These are phyloP conservation scores for Zygogramma bicolorata DNA, from an alignment of 2,888 invertebrate species.

Conservation along the genomic window DNA sequence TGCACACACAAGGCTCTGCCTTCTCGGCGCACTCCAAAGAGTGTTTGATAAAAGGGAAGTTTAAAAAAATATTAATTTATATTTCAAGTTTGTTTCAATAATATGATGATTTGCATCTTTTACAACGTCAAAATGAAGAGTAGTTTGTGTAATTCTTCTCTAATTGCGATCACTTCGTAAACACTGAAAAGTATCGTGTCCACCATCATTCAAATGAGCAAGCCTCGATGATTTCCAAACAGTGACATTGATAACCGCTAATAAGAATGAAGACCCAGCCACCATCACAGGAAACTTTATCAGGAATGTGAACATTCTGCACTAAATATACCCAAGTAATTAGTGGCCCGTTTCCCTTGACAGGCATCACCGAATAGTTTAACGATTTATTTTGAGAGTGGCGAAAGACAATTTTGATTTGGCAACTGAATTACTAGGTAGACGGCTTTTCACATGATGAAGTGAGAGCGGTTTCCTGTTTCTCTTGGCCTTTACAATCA, in stretches of 20 bases:
- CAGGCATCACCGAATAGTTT: conserved; percentile 59
- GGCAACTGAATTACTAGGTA: conserved; percentile 53
- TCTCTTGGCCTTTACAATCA: not conserved
- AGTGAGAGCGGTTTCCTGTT: not conserved
- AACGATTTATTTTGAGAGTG: conserved; percentile 58
- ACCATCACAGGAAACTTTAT: conserved; percentile 46
- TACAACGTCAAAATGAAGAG: no score
- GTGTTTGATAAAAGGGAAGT: no score
- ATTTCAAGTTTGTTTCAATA: no score
- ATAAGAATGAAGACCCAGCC: not conserved
- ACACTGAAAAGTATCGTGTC: no score
- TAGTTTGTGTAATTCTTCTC: no score
- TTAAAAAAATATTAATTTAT: no score
- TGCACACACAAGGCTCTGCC: no score
- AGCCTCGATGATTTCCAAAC: no score
- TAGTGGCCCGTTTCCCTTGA: conserved; percentile 60
- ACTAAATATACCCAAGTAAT: conserved; percentile 56
- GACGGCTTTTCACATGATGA: not conserved
- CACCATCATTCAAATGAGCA: no score
- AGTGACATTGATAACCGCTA: not conserved
- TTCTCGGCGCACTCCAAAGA: no score
- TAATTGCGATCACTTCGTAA: no score
- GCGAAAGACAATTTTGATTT: conserved; percentile 61
- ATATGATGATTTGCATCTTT: no score
- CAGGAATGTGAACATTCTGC: conserved; percentile 45